A percentile compares a stretch with the other conserved stretches of the same genome.
phyloP scores from a whole-genome alignment of 2,797 vertebrate species.

The Galagoides demidoff region DNA sequence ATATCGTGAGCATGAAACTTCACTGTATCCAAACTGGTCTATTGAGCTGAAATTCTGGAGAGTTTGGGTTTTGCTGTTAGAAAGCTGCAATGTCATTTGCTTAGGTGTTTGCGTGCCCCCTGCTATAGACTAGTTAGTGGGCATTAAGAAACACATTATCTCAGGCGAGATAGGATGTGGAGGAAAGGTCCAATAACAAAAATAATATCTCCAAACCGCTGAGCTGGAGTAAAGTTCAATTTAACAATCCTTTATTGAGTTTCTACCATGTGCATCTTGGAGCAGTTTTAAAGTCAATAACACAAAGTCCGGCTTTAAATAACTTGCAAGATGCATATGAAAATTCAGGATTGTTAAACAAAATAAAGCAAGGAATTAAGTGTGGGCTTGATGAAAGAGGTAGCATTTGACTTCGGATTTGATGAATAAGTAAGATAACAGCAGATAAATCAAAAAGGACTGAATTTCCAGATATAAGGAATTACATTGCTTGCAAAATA shows the following conservation, averaged over 20 bases:
- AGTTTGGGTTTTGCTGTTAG: background rate
- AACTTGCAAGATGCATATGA: background rate
- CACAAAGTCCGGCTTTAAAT: background rate
- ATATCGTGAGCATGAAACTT: background rate
- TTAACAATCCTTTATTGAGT: background rate
- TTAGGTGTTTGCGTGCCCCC: background rate
- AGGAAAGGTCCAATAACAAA: background rate
- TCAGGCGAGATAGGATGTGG: background rate
- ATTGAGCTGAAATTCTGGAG: background rate
- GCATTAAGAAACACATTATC: background rate
- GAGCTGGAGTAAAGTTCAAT: background rate
- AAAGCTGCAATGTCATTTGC: background rate
- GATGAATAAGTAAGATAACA: background rate
- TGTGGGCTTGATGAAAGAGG: background rate
- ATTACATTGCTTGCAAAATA: background rate
- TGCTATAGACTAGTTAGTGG: background rate
- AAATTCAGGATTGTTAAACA: background rate
- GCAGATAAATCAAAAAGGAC: background rate
- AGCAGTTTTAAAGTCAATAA: background rate
- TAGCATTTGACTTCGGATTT: background rate
- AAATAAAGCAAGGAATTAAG: background rate
- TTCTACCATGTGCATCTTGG: background rate
- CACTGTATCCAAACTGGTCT: background rate
- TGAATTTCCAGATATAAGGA: background rate
- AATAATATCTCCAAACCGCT: background rate